Base-by-base conservation (phyloP, 2,113 vertebrate species). In the Archilochus colubris region DNA sequence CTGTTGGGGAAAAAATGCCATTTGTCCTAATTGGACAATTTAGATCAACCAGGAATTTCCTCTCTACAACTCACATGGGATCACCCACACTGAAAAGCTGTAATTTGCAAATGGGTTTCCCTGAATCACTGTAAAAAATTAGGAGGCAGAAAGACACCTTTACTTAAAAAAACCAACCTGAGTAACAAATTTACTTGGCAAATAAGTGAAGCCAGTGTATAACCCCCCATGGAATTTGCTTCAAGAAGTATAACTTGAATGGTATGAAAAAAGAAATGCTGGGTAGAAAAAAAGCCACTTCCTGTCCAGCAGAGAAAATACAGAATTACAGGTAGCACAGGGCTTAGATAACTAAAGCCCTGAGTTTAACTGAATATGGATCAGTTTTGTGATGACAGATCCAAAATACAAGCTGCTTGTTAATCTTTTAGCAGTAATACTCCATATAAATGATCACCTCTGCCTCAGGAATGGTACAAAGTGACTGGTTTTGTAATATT, bases 11-110 rank as follows among this genome's bases (percentile, higher is more conserved):
- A 31, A 69, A 89, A 89, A 48, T 4, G 40, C 68, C 68, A 50
- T 92, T 91, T 86, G 68, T 78, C 87, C 69, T 81, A 77, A 81
- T 8, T 44, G 61, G 79, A 85, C 68, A 64, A 81, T 78, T 81
- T 46, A 84, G 66, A 84, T 58, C 73, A 88, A 86, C 75, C 50
- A 86, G 70, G 74, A 24, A 59, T 73, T 72, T 79, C 58, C 75
- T 82, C 48, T 68, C 66, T 72, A 50, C 66, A 95, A 75, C 48
- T 87, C 82, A 57, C 28, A 12, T 18, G 54, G 53, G 74, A 63
- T 79, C 50, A 59, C 38, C 28, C 58, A 28, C 10, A 36, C 53
- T 82, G 75, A 72, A 85, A 91, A 59, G 33, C 51, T 74, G 2
- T 33, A 57, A 77, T 91, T 86, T 95, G 64, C 43, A 91, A 89